A percentile compares a stretch with the other conserved stretches of the same genome.
These are phyloP conservation scores for Phenganax stokvisi DNA, from an alignment of 92 coral and sea anemone species.

Conservation along the genomic window DNA sequence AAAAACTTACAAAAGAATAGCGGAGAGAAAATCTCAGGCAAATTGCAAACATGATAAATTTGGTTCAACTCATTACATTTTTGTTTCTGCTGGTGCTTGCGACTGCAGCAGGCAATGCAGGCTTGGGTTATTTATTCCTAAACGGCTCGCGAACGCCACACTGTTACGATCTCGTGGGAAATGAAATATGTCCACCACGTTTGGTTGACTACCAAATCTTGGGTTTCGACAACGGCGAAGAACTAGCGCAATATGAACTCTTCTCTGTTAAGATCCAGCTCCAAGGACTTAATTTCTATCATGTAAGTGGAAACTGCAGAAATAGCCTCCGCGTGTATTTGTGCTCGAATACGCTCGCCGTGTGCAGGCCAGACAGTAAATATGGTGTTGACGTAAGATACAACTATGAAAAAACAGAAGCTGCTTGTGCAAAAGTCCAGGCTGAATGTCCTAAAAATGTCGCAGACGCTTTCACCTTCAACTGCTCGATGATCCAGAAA, in stretches of 20 bases:
- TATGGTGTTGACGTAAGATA: background rate
- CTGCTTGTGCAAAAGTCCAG: background rate
- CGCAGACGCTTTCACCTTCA: background rate
- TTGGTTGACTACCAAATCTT: constrained; percentile 2
- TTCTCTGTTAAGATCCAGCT: background rate
- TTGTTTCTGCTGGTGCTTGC: background rate
- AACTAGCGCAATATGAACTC: background rate
- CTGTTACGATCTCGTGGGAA: background rate
- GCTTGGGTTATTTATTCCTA: constrained; percentile 16
- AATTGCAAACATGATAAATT: too few species aligned
- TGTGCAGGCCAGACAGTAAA: constrained; percentile 19
- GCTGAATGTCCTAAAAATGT: background rate
- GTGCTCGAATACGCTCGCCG: constrained; percentile 16
- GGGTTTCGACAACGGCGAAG: background rate
- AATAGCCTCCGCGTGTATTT: background rate
- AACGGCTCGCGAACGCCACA: constrained; percentile 10
- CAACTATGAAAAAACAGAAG: constrained; percentile 1
- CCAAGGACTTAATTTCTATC: background rate
- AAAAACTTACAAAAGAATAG: too few species aligned
- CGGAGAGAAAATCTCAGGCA: too few species aligned
- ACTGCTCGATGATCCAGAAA: constrained; percentile 7
- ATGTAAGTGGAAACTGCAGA: background rate
- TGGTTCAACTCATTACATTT: background rate
- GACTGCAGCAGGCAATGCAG: background rate
- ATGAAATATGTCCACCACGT: background rate